Evolutionary conservation across 2,888 invertebrate genomes (phyloP), one percentile per base, ranked within the genome.

Genomic region (Caenorhabditis sulstoni): DNA sequence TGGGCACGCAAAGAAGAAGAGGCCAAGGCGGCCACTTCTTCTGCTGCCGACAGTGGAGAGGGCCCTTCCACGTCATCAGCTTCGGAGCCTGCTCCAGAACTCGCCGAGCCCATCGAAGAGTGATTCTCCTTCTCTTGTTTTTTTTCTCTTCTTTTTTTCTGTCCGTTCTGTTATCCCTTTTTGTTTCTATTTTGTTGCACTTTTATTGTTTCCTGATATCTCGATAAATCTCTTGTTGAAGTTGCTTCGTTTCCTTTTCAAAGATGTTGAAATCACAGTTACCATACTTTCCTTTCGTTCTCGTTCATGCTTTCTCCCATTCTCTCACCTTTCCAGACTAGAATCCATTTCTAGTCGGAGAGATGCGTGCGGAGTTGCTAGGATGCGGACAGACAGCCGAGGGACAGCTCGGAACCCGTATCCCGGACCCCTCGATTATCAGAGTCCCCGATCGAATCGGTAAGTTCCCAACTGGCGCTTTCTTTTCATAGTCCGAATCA

Each of bases 351-450:
- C 47, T 61, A 47, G 47, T 39, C 35, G n/a, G 7, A 57, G 49
- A 52, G 18, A 86, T 86, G 85, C 71, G 66, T 35, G 59, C 79
- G n/a, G 84, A 85, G 53, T 58, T 87, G 58, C 70, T 86, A 12
- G 84, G 83, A 16, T 84, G 83, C 50, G 87, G 87, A 14, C 73
- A 81, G 52, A 81, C 83, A 14, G 53, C 49, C 22, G 87, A 86
- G n/a, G 87, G 87, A 18, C 87, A 87, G 44, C 49, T 87, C 18
- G 87, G 85, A n/a, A 62, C 81, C 7, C 80, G 84, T 16, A 53
- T 79, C 12, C 65, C 79, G 11, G 58, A 76, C 18, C 71, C 74
- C 3, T 67, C 74, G 1, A 65, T 23, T 53, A 62, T 84, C 22
- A 35, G 41, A 14, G 45, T 81, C 9, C 85, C 85, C 8, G 85